Evolutionary conservation across 2,888 invertebrate species (phyloP).

Genomic region (Trachelus tabidus): DNA sequence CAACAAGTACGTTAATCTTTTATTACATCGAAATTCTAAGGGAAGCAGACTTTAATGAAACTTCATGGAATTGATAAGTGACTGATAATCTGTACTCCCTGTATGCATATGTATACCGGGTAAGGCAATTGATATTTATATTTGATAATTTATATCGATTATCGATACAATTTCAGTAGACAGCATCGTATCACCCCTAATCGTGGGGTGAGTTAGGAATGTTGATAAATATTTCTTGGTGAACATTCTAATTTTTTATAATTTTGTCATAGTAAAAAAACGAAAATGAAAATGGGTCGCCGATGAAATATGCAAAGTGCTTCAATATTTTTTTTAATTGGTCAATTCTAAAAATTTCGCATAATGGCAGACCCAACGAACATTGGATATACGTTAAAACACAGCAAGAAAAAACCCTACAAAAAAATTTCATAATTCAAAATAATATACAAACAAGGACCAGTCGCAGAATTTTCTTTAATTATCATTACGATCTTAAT

Average conservation of each 20-base stretch:
- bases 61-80: background rate
- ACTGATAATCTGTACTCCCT: background rate
- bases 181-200: background rate
- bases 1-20: background rate
- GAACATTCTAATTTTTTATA: background rate
- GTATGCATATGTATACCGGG: background rate
- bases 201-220: background rate
- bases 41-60: background rate
- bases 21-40: background rate
- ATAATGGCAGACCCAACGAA: no score
- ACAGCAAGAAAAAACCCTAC: no score
- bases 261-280: background rate
- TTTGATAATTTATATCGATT: no score
- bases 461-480: background rate
- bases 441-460: background rate
- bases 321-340: no score
- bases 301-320: no score
- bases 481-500: background rate
- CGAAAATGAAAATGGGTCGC: no score
- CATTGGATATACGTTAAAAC: no score
- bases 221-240: background rate
- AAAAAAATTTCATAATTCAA: background rate
- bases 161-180: background rate
- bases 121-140: background rate
- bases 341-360: no score